phyloP scores from a whole-genome alignment of 2,797 vertebrate genomes.

The Pterois miles region DNA sequence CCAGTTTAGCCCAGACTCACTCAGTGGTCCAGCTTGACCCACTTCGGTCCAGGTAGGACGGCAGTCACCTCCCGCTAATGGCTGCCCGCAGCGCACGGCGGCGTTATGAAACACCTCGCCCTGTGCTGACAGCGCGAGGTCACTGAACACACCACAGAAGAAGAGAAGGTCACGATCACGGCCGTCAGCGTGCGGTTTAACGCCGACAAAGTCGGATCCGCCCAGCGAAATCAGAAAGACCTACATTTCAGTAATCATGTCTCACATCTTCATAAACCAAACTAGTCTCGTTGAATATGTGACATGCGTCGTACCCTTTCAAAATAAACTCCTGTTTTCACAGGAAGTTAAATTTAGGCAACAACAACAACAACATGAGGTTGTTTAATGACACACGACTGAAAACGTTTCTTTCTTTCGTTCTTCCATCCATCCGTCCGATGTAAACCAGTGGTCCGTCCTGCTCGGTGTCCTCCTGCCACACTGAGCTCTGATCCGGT shows the following conservation, averaged over 20 bases:
- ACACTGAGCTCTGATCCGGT: not conserved
- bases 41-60: slow-evolving; percentile 43
- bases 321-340: too few species aligned
- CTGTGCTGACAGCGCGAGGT: slow-evolving; percentile 8
- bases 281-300: too few species aligned
- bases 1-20: slow-evolving; percentile 1
- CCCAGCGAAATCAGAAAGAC: too few species aligned
- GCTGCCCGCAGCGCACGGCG: not conserved
- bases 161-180: not conserved
- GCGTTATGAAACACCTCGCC: slow-evolving; percentile 15
- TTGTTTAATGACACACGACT: too few species aligned
- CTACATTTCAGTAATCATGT: too few species aligned
- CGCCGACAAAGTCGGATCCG: too few species aligned
- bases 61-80: slow-evolving; percentile 30
- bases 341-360: too few species aligned
- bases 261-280: too few species aligned
- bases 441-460: not conserved
- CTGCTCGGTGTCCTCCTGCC: not conserved
- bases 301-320: too few species aligned
- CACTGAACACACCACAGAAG: slow-evolving; percentile 11
- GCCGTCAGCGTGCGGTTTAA: too few species aligned
- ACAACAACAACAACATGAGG: too few species aligned
- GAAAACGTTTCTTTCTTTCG: not conserved
- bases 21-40: slow-evolving; percentile 31
- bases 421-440: too few species aligned